These are phyloP conservation scores for Sciaenops ocellatus DNA, from an alignment of 2,797 vertebrate genomes.

Conservation along the genomic window DNA sequence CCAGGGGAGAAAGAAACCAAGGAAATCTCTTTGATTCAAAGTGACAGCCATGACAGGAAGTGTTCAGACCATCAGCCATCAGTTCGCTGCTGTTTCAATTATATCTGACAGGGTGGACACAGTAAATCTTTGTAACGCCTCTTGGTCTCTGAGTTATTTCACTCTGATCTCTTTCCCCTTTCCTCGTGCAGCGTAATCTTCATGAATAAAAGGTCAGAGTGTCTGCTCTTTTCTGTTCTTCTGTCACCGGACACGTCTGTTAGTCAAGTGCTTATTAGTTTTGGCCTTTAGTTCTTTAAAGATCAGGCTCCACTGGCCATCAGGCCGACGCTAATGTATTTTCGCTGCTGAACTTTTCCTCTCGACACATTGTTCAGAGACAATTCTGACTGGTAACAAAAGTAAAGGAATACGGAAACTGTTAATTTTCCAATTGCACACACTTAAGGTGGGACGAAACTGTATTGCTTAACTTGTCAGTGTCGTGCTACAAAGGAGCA, in stretches of 20 bases:
- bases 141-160: conserved; percentile 13
- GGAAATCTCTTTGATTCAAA: conserved; percentile 54
- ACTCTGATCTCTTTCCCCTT: conserved; percentile 31
- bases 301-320: conserved; percentile 27
- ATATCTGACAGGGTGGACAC: conserved; percentile 32
- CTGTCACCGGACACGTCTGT: conserved; percentile 46
- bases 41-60: conserved; percentile 52
- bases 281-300: conserved; percentile 60
- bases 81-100: conserved; percentile 47
- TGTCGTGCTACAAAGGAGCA: neutral
- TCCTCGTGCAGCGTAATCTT: conserved; percentile 29
- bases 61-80: conserved; percentile 44
- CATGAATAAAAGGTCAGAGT: conserved; percentile 60
- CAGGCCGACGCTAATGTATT: conserved; percentile 9
- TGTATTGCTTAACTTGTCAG: neutral
- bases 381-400: neutral
- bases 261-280: conserved; percentile 61
- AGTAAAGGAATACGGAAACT: neutral
- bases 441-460: neutral
- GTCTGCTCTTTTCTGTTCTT: conserved; percentile 26
- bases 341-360: conserved; percentile 20
- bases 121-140: conserved; percentile 29
- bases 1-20: conserved; percentile 2
- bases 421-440: neutral
- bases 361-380: neutral